Base-by-base conservation (phyloP, 2,113 vertebrate species). In the Pluvialis apricaria region DNA sequence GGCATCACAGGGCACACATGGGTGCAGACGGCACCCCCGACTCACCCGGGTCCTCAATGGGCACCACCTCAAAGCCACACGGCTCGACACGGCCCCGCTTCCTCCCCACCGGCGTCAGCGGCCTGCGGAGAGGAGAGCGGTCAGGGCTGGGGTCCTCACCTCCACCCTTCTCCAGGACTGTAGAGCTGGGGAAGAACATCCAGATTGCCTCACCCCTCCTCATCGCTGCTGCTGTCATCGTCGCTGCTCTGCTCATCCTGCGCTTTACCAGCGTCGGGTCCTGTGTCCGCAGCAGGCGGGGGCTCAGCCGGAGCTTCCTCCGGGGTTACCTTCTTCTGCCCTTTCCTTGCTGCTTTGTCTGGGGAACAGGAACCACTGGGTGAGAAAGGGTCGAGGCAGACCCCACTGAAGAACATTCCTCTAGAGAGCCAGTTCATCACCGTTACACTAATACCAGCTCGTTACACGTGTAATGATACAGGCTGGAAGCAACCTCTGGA, bases 11-110 rank as follows among this genome's bases (percentile, higher is more conserved):
- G 34, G 32, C 4, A 7, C 16, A 5, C 6, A 2, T 2, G 18
- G 34, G 28, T 19, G 13, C 42, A 9, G 29, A 34, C 10, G 15
- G 11, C 4, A 10, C 16, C 20, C 54, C 26, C 20, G 10, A 21
- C 99, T 98, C 91, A 99, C 99, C 99, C 94, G 98, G 99, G 36
- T 99, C 97, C 97, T 99, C 98, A 5, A 99, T 98, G 57, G 99
- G 99, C 94, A 99, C 99, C 19, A 99, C 98, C 92, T 99, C 98
- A 15, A 99, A 98, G 82, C 98, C 98, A 10, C 71, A 9, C 0
- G 94, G 90, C 36, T 88, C 96, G 0, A 92, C 94, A 13, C 72
- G 79, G 38, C 89, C 94, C 64, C 73, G 22, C 34, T 95, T 96
- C 28, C 25, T 71, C 28, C 58, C 62, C 28, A 34, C 72, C 0